These are phyloP conservation scores for Toxonevra muliebris DNA, from an alignment of 2,888 invertebrate species.

Conservation along the genomic window DNA sequence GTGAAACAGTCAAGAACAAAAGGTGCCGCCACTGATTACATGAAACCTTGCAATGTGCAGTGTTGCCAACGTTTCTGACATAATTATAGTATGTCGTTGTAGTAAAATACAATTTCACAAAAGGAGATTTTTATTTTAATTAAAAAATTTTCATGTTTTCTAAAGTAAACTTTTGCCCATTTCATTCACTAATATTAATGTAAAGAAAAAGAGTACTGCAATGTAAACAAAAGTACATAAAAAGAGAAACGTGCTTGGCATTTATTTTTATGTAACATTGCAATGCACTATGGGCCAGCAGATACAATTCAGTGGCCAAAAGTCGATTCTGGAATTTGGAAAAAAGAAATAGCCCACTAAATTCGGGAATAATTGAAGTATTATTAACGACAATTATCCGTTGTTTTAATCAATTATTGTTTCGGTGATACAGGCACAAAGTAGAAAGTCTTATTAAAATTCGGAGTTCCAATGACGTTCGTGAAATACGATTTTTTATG, in stretches of 20 bases:
- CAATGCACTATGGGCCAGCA: too few species aligned
- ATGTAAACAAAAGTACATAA: not conserved
- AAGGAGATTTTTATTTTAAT: slow-evolving; percentile 35
- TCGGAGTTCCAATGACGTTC: too few species aligned
- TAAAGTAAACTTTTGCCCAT: not conserved
- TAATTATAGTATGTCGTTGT: slow-evolving; percentile 25
- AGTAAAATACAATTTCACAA: slow-evolving; percentile 31
- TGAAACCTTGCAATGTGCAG: not conserved
- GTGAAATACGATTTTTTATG: too few species aligned
- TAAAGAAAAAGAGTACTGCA: not conserved
- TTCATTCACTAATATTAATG: slow-evolving; percentile 3
- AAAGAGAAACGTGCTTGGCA: slow-evolving; percentile 26
- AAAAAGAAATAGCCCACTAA: too few species aligned
- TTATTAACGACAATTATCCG: too few species aligned
- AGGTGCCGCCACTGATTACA: slow-evolving; percentile 27
- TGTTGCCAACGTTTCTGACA: slow-evolving; percentile 15
- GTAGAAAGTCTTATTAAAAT: too few species aligned
- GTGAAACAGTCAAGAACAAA: slow-evolving; percentile 1
- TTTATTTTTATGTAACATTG: slow-evolving; percentile 1
- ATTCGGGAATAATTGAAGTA: too few species aligned
- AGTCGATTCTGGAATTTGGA: too few species aligned
- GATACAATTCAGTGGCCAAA: too few species aligned
- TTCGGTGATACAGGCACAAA: too few species aligned
- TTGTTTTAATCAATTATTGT: too few species aligned
- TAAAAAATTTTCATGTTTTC: slow-evolving; percentile 29